phyloP scores from a whole-genome alignment of 2,888 invertebrate species.

The Drosophila differens region DNA sequence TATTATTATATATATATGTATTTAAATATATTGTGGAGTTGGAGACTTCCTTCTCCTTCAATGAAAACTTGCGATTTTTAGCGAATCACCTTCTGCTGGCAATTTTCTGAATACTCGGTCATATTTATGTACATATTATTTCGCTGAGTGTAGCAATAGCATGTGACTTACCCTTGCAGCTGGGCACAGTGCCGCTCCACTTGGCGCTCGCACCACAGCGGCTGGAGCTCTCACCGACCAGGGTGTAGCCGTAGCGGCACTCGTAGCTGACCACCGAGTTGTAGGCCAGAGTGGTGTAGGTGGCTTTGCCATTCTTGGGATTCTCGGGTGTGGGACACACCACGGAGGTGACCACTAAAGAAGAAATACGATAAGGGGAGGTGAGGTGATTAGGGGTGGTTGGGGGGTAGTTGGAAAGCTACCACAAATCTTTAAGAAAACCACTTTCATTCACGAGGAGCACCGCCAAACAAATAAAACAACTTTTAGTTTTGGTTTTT shows the following conservation, averaged over 20 bases:
- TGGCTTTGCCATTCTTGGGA: constrained; percentile 96
- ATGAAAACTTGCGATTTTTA: neutral
- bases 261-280: constrained; percentile 98
- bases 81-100: neutral
- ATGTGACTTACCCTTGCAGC: constrained; percentile 91
- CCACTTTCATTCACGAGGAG: neutral
- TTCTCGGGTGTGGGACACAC: constrained; percentile 96
- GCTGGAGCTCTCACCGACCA: constrained; percentile 95
- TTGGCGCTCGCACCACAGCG: constrained; percentile 97
- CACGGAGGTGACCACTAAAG: constrained; percentile 93
- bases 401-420: constrained; percentile 49
- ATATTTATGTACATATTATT: neutral
- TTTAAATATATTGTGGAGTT: neutral
- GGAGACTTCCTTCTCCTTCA: neutral
- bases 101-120: neutral
- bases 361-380: neutral
- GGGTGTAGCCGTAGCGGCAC: constrained; percentile 96
- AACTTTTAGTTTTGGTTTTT: constrained; percentile 54
- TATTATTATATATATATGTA: neutral
- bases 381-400: constrained; percentile 2
- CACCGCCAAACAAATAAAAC: constrained; percentile 73
- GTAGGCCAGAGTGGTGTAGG: constrained; percentile 96
- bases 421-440: constrained; percentile 75
- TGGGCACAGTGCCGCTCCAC: constrained; percentile 97
- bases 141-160: neutral